A percentile compares a stretch with the other conserved stretches of the same genome.
Evolutionary conservation across 2,888 invertebrate genomes (phyloP).

Genomic region (Nematopogon swammerdamellus): DNA sequence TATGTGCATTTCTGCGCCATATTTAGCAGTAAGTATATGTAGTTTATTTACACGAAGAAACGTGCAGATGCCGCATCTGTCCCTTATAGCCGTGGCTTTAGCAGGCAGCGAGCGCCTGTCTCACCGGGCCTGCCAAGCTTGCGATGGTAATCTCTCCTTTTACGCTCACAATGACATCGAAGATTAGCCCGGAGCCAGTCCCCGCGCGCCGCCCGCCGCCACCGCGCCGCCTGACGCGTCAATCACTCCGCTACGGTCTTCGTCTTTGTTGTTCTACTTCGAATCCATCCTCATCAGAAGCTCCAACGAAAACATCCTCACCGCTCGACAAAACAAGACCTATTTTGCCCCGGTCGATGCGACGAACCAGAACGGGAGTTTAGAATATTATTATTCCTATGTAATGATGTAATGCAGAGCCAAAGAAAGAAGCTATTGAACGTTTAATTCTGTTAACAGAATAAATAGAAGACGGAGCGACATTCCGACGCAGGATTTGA

Average conservation of each 20-base stretch:
- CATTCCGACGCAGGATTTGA: neutral
- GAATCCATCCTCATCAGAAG: too few species aligned
- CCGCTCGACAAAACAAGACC: neutral
- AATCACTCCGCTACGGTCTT: neutral
- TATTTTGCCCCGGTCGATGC: neutral
- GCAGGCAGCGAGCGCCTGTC: neutral
- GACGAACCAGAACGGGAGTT: neutral
- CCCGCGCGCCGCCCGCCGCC: neutral
- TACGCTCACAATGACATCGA: neutral
- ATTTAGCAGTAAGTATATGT: too few species aligned
- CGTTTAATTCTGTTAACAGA: slow-evolving; percentile 12
- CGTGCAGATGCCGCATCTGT: too few species aligned
- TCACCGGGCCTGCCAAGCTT: neutral
- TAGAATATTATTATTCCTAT: slow-evolving; percentile 1
- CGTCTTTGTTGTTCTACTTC: neutral
- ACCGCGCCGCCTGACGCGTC: neutral
- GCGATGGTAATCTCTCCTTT: neutral
- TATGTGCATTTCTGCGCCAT: too few species aligned
- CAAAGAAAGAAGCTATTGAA: slow-evolving; percentile 8
- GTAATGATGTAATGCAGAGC: slow-evolving; percentile 2
- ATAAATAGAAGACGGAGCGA: slow-evolving; percentile 18
- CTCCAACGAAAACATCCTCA: neutral
- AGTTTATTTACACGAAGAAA: too few species aligned
- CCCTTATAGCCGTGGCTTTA: neutral
- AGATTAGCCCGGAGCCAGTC: neutral